Evolutionary conservation across 2,113 vertebrate genomes (phyloP).

Genomic region (Sus scrofa): DNA sequence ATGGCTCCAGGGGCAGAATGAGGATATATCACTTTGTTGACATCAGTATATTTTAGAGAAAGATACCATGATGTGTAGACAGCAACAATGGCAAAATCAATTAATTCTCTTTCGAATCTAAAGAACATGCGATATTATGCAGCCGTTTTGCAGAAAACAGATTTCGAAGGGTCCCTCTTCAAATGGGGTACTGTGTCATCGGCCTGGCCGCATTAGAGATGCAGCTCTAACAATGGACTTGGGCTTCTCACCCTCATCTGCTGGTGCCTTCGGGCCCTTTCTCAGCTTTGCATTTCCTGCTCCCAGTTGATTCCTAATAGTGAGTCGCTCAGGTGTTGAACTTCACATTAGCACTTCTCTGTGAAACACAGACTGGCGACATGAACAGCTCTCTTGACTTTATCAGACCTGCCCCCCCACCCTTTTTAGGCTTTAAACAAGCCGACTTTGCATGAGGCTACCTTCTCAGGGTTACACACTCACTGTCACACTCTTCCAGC

Average conservation of each 20-base stretch:
- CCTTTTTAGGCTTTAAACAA: background rate
- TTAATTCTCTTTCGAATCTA: background rate
- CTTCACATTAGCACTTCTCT: background rate
- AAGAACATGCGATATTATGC: background rate
- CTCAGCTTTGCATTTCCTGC: background rate
- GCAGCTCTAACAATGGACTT: background rate
- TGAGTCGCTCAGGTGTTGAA: background rate
- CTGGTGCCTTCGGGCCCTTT: background rate
- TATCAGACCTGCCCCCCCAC: background rate
- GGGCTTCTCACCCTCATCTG: background rate
- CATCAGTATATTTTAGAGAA: background rate
- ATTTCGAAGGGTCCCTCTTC: background rate
- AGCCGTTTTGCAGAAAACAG: background rate
- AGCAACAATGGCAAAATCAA: background rate
- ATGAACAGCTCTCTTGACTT: background rate
- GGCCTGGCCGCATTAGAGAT: background rate
- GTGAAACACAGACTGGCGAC: background rate
- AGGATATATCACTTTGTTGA: background rate
- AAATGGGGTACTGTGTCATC: fast-evolving
- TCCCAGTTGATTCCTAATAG: background rate
- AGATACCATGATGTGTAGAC: background rate
- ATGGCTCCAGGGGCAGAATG: background rate
- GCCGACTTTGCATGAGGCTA: background rate
- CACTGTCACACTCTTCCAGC: no score
- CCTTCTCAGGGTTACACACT: background rate